These are phyloP conservation scores for Drosophila nr. perissopoda DNA, from an alignment of 2,888 invertebrate species.

Conservation along the genomic window DNA sequence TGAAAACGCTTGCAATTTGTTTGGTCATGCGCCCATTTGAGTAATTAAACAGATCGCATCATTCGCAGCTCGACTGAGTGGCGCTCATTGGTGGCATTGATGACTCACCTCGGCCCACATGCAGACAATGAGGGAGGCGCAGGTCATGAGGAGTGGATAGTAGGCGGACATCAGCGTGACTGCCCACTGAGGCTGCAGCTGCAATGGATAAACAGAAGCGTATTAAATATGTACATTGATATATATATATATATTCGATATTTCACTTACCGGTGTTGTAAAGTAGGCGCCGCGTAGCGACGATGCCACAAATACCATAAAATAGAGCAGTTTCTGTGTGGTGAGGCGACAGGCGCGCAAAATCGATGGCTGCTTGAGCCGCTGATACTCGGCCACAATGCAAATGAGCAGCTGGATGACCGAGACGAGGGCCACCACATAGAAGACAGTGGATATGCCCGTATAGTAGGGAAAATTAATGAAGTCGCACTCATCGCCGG, in stretches of 20 bases:
- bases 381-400: conserved; percentile 92
- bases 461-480: conserved; percentile 93
- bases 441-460: conserved; percentile 91
- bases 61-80: not conserved
- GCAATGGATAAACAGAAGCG: conserved; percentile 24
- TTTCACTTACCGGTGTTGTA: conserved; percentile 91
- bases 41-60: not conserved
- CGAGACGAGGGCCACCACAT: conserved; percentile 93
- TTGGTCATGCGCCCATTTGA: not conserved
- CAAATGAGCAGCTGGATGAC: conserved; percentile 94
- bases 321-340: conserved; percentile 94
- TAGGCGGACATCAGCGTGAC: conserved; percentile 94
- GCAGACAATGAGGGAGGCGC: conserved; percentile 95
- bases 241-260: too few relatives aligned
- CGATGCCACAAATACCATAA: conserved; percentile 94
- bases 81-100: not conserved
- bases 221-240: not conserved
- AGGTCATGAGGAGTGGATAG: conserved; percentile 94
- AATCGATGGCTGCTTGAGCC: conserved; percentile 93
- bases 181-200: conserved; percentile 94
- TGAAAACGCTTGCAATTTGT: not conserved
- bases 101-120: conserved; percentile 96
- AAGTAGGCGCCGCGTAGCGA: conserved; percentile 95
- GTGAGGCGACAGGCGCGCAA: conserved; percentile 93
- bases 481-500: conserved; percentile 93